Evolutionary conservation across 1,140 invertebrate genomes (phyloP), one percentile per base, ranked within the genome.

Genomic region (Heliconius hermathena): DNA sequence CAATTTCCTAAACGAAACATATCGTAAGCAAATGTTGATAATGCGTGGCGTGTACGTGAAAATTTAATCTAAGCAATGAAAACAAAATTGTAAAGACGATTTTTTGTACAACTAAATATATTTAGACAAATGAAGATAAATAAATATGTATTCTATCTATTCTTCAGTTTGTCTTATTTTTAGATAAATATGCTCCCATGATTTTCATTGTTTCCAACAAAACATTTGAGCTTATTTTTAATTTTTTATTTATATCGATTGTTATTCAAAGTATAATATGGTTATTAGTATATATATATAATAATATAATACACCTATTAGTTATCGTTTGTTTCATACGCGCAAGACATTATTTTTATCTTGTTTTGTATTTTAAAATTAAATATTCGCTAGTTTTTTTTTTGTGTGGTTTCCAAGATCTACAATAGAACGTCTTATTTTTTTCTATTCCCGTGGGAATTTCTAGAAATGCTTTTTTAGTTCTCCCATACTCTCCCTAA

Each of bases 1-100:
- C 60, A 66, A 9, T 66, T 66, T 66, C 60, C 60, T 16, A 66
- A 66, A 66, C 60, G 60, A 66, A 66, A 66, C 26, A 66, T 66
- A 66, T 66, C 60, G 60, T 66, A 29, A 66, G 26, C 60, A 66
- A 66, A 66, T 66, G n/a, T 66, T 66, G 26, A 26, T 29, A 29
- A 1, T 29, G 60, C 26, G 60, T 29, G 60, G 11, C 29, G 13
- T 9, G 13, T 29, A 66, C 60, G 60, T 29, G 60, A 66, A 66
- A 26, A 66, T 66, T 4, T 66, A 29, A 66, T 66, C 60, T 66
- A 16, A 29, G 22, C 29, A 13, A 66, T 3, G 16, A 29, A 66
- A 66, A 66, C 26, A 66, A 66, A 16, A 66, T 66, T 66, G 26
- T 66, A 29, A 66, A 29, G 60, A 3, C 9, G 60, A 66, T 16